Base-by-base conservation (phyloP, 2,888 invertebrate species). In the Parapristionchus giblindavisi region DNA sequence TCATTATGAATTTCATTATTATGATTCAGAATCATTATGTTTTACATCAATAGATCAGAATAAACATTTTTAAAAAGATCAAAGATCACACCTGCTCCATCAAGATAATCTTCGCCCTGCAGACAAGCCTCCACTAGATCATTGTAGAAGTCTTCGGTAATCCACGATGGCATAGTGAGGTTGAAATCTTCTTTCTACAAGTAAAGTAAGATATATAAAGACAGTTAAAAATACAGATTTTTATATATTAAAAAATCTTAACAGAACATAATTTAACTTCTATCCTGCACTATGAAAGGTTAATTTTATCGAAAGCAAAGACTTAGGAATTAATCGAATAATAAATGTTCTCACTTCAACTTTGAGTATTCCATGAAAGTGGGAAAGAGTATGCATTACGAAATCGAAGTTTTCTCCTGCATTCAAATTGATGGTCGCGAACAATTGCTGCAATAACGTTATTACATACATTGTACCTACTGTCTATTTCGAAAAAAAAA, bases 131-230 rank as follows among this genome's bases (percentile, higher is more conserved):
- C 14, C 38, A 24, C 29, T 0, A 68, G 52, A 34, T n/a, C 29
- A 2, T 11, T 36, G n/a, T 71, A 71, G 34, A 71, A 54, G n/a
- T 71, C 29, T 29, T 71, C 58, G 14, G 58, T 56, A 43, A 71
- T n/a, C 71, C 71, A 71, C 32, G 71, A 43, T 21, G 71, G 71
- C 54, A 71, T 54, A 38, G 71, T 56, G 24, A 71, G 58, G 32
- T 71, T 56, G 71, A 48, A 71, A 21, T 71, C 40, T 21, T 58
- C 58, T 43, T 58, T 71, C 71, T 71, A 8, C 43, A 65, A 65
- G 27, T 11, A 43, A 17, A 14, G 43, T 43, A 6, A 3, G 40
- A 24, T 17, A 14, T 17, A 36, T 65, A 24, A 17, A 43, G 27
- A 27, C 36, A 14, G 0, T 29, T 0, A n/a, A n/a, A n/a, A n/a